These are phyloP conservation scores for Margarornis squamiger DNA, from an alignment of 2,797 vertebrate species.

Conservation along the genomic window DNA sequence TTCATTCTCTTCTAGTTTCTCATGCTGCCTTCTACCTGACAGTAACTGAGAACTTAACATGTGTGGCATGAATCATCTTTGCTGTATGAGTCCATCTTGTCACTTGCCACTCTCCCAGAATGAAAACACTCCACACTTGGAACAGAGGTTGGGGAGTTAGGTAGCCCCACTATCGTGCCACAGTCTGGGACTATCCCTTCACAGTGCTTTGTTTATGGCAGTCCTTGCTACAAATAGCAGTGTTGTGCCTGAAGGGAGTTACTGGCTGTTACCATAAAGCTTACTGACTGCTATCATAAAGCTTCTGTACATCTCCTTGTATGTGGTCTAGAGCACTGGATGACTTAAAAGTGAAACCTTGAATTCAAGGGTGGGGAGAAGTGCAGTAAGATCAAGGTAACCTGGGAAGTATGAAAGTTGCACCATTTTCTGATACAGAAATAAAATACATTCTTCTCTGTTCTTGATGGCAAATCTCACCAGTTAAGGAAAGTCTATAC, in stretches of 20 bases:
- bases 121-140: neutral
- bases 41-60: neutral
- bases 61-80: neutral
- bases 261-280: neutral
- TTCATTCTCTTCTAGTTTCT: neutral
- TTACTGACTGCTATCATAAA: neutral
- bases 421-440: neutral
- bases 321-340: no score
- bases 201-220: neutral
- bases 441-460: neutral
- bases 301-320: neutral
- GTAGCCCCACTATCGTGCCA: neutral
- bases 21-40: neutral
- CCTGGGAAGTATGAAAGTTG: neutral
- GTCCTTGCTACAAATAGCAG: neutral
- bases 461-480: neutral
- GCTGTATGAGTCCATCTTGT: neutral
- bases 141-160: neutral
- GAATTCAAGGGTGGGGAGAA: neutral
- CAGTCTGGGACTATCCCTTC: neutral
- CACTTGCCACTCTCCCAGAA: neutral
- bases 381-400: rapidly evolving
- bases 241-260: neutral
- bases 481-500: neutral
- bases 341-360: neutral